Evolutionary conservation across 2,113 vertebrate species (phyloP).

Genomic region (Psammodynastes pulverulentus): DNA sequence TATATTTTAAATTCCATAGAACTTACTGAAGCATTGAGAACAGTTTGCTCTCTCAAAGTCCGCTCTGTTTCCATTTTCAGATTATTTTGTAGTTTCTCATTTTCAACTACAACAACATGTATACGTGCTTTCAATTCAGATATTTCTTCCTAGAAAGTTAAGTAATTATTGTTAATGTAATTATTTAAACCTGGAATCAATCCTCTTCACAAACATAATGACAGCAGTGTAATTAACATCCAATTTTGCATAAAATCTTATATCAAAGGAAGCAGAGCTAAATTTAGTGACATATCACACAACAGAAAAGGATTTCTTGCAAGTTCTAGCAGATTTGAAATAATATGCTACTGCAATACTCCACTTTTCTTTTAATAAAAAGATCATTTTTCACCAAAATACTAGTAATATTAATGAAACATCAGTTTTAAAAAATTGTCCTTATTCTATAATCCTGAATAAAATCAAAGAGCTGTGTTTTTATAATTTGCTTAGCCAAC

Average conservation of each 20-base stretch:
- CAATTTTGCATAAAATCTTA: not conserved
- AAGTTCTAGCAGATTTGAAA: not conserved
- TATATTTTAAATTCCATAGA: slow-evolving; percentile 1
- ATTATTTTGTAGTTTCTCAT: slow-evolving; percentile 79
- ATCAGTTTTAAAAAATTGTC: not conserved
- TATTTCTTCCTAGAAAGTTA: slow-evolving; percentile 81
- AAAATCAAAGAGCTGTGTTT: not conserved
- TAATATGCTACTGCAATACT: not conserved
- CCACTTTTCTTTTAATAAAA: not conserved
- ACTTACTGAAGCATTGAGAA: slow-evolving; percentile 71
- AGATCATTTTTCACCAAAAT: not conserved
- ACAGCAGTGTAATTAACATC: not conserved
- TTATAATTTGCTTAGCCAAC: not conserved
- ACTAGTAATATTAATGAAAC: not conserved
- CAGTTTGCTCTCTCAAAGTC: slow-evolving; percentile 72
- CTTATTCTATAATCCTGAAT: not conserved
- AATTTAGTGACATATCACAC: not conserved
- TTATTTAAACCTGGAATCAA: not conserved
- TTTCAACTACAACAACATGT: slow-evolving; percentile 82
- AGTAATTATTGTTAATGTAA: not conserved
- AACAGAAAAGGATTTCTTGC: not conserved
- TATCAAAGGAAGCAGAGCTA: not conserved
- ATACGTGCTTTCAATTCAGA: slow-evolving; percentile 78
- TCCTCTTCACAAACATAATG: not conserved
- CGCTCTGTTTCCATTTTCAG: slow-evolving; percentile 75